Base-by-base conservation (phyloP, 2,888 invertebrate genomes). In the Elysia crispata region DNA sequence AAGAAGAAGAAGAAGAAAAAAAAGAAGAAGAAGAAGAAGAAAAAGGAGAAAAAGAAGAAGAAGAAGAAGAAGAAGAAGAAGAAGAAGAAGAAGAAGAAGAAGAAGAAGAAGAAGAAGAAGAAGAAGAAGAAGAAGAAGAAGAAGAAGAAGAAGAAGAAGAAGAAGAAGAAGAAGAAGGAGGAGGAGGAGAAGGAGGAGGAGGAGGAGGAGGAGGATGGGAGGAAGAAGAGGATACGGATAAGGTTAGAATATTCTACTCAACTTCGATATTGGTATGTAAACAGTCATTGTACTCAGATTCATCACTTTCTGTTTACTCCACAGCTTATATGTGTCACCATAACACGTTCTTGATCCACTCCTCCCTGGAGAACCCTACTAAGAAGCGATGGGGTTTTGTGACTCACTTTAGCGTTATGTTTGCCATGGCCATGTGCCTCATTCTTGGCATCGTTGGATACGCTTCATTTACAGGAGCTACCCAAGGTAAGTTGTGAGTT, bases 281-380 rank as follows among this genome's bases (percentile, higher is more conserved):
- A n/a, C n/a, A n/a, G n/a, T n/a, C n/a, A n/a, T n/a, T n/a, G n/a
- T n/a, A 11, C 64, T 25, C n/a, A n/a, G n/a, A n/a, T n/a, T n/a
- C n/a, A n/a, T n/a, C n/a, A 41, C 25, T 28, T n/a, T 49, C 72
- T 13, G 13, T 83, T 25, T 76, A 23, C 72, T 33, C 84, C 92
- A 69, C 91, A 95, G 95, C 96, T n/a, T 97, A 96, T 91, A 96
- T 97, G 96, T 97, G 96, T 90, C 96, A 97, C 89, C 96, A 96
- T 92, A 96, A 96, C 91, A 96, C 96, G 79, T 97, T 96, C 91
- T 93, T 97, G 83, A 94, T 97, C 85, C 96, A 96, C 92, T 95
- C 95, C 81, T 96, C 96, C 60, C 95, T 97, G 92, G 94, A 95
- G 89, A 94, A 95, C 85, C 95, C 95, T 6, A 95, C 94, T 64